phyloP scores from a whole-genome alignment of 2,797 vertebrate genomes.

The Crocidura indochinensis region DNA sequence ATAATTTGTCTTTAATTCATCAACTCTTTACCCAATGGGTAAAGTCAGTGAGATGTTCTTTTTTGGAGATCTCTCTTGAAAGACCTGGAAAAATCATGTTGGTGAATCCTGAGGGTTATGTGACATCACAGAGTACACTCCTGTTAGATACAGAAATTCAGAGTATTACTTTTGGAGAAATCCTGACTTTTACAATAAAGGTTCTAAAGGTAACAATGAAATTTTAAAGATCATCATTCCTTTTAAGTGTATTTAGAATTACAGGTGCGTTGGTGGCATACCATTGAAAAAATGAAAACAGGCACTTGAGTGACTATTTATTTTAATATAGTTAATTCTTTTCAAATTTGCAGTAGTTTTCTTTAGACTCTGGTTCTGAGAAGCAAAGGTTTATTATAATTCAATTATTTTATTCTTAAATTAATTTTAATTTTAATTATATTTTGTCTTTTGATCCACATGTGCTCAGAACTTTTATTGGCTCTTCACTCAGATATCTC shows the following conservation, averaged over 20 bases:
- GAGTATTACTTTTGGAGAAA: slow-evolving; percentile 9
- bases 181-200: background rate
- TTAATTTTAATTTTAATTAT: too few species aligned
- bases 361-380: slow-evolving; percentile 3
- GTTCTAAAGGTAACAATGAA: background rate
- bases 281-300: background rate
- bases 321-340: slow-evolving; percentile 37
- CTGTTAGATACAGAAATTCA: background rate
- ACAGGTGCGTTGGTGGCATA: background rate
- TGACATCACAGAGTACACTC: background rate
- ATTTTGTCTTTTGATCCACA: too few species aligned
- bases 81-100: background rate
- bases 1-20: slow-evolving; percentile 18
- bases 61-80: background rate
- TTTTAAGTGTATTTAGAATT: background rate
- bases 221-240: background rate
- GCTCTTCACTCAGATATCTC: too few species aligned
- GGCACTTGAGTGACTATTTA: background rate
- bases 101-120: background rate
- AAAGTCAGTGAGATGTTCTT: background rate
- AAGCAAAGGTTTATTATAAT: too few species aligned
- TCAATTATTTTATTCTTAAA: too few species aligned
- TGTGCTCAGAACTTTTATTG: too few species aligned
- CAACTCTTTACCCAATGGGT: background rate
- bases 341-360: slow-evolving; percentile 15